Conservation (phyloP, 2,888 invertebrate genomes). For the Lasioglossum figueresi region DNA sequence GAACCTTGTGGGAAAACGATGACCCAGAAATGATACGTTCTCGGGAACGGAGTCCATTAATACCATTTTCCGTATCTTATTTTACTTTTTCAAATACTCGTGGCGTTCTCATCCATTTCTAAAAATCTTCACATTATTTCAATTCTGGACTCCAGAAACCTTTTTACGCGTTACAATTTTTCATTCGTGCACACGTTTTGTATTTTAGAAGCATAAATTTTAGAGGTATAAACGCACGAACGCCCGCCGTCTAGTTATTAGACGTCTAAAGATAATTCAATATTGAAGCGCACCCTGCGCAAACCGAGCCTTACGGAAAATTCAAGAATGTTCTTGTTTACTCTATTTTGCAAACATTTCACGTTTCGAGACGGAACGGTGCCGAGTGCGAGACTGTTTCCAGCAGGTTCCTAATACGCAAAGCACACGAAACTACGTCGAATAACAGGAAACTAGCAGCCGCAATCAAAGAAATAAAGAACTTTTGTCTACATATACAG, state of each 20-base stretch:
- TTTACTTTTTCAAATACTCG: not conserved
- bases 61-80: not conserved
- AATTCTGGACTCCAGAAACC: not conserved
- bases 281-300: not conserved
- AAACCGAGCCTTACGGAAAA: not conserved
- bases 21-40: not conserved
- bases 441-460: not conserved
- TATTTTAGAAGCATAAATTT: not conserved
- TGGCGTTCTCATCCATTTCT: not conserved
- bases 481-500: not conserved
- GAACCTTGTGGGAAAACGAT: not conserved
- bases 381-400: not conserved
- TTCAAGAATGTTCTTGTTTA: not conserved
- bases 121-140: not conserved
- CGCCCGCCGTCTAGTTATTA: not conserved
- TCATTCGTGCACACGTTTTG: not conserved
- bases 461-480: not conserved
- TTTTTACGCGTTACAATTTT: not conserved
- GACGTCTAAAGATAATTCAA: not conserved
- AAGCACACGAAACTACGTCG: not conserved
- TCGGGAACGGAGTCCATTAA: not conserved
- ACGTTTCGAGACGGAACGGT: not conserved
- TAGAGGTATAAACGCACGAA: not conserved
- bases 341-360: constrained; percentile 8
- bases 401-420: not conserved